phyloP scores from a whole-genome alignment of 2,888 invertebrate genomes.

The Artemia sinica region DNA sequence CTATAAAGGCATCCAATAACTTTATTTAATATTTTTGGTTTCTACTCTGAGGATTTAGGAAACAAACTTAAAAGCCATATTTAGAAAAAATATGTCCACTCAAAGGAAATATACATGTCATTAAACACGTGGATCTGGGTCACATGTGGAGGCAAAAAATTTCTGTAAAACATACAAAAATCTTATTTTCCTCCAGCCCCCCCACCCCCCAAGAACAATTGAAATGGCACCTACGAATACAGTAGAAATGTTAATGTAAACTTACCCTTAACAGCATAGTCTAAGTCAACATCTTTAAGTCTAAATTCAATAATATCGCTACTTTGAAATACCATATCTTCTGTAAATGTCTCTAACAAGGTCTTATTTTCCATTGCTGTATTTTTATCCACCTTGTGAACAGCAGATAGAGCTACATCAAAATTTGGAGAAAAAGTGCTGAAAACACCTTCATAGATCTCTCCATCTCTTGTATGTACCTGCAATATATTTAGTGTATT shows the following conservation, averaged over 20 bases:
- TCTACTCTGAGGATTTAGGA: too few relatives aligned
- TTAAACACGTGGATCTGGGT: too few relatives aligned
- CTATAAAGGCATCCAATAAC: too few relatives aligned
- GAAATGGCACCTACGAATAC: neutral
- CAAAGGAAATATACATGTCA: too few relatives aligned
- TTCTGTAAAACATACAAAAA: too few relatives aligned
- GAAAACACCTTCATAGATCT: slow-evolving; percentile 72
- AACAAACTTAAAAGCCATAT: too few relatives aligned
- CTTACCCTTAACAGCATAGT: slow-evolving; percentile 63
- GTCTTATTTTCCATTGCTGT: slow-evolving; percentile 41
- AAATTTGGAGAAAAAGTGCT: slow-evolving; percentile 73
- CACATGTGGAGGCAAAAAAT: too few relatives aligned
- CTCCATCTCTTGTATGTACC: slow-evolving; percentile 50
- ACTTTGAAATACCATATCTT: slow-evolving; percentile 65
- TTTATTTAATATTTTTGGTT: too few relatives aligned
- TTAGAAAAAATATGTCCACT: too few relatives aligned
- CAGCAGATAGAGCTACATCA: slow-evolving; percentile 72
- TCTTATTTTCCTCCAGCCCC: too few relatives aligned
- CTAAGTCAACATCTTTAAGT: slow-evolving; percentile 67
- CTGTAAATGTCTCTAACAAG: slow-evolving; percentile 45
- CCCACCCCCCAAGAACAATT: neutral
- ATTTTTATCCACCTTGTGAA: slow-evolving; percentile 49
- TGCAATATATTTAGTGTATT: slow-evolving; percentile 26
- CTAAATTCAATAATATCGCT: slow-evolving; percentile 66
- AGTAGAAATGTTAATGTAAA: neutral